These are phyloP conservation scores for Nomia melanderi DNA, from an alignment of 1,140 invertebrate genomes.

Conservation along the genomic window DNA sequence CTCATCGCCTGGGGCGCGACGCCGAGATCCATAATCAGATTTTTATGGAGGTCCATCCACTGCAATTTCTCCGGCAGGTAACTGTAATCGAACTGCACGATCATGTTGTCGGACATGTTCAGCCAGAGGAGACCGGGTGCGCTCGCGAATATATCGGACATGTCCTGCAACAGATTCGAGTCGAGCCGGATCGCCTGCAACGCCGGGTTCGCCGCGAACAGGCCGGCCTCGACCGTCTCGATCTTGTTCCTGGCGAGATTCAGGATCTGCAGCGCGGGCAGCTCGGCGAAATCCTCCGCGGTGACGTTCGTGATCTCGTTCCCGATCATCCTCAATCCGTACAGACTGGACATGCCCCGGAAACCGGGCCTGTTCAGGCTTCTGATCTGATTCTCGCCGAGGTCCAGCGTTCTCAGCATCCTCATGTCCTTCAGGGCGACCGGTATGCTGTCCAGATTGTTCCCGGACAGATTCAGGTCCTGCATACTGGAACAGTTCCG, in stretches of 20 bases:
- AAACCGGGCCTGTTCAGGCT: constrained; percentile 90
- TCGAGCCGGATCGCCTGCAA: constrained; percentile 91
- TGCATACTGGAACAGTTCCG: constrained; percentile 89
- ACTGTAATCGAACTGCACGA: constrained; percentile 91
- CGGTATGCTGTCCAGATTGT: constrained; percentile 88
- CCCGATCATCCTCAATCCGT: constrained; percentile 89
- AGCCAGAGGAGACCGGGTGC: constrained; percentile 89
- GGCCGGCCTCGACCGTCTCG: constrained; percentile 86
- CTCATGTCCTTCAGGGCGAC: constrained; percentile 88
- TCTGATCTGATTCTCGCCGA: constrained; percentile 90
- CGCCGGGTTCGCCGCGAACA: constrained; percentile 87
- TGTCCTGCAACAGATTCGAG: constrained; percentile 88
- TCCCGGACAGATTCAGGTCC: constrained; percentile 92
- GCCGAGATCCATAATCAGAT: constrained; percentile 88
- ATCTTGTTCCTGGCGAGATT: constrained; percentile 92
- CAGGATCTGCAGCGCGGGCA: constrained; percentile 88
- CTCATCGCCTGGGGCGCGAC: constrained; percentile 78
- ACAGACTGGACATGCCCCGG: constrained; percentile 89
- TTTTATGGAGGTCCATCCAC: constrained; percentile 92
- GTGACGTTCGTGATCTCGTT: constrained; percentile 91
- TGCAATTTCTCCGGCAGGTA: constrained; percentile 89
- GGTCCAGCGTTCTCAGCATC: constrained; percentile 88
- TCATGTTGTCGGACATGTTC: constrained; percentile 91
- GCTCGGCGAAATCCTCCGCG: constrained; percentile 85
- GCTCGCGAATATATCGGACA: constrained; percentile 88